Base-by-base conservation (phyloP, 2,113 vertebrate genomes). In the Hylia prasina region DNA sequence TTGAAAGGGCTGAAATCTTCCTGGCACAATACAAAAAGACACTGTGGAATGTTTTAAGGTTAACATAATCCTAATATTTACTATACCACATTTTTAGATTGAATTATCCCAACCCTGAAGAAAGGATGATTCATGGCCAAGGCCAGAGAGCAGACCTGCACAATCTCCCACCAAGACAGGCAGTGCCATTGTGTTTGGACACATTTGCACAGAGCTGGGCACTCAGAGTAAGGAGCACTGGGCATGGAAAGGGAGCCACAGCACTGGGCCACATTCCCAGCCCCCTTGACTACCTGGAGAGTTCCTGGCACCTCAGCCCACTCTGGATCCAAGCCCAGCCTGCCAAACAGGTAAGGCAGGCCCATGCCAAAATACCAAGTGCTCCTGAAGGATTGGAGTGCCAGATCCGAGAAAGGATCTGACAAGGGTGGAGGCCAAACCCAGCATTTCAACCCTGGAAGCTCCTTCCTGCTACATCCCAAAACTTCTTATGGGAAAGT, bases 351-450 rank as follows among this genome's bases (percentile, higher is more conserved):
- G 12, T 6, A 57, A 78, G 22, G n/a, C 33, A 89, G 22, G 28
- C 18, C 19, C 2, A 3, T 13, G 40, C 22, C 25, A 11, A 71
- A 35, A 15, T 19, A 33, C 21, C 2, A 3, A 17, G 3, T 1
- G 4, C 9, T 75, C 9, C 3, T 5, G 25, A 53, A 48, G 28
- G 17, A 58, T 1, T 3, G 48, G 48, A 89, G 39, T 39, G 60
- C 7, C 53, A 60, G 44, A 42, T 42, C 30, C 3, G 7, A 63
- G 47, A 86, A 86, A 56, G 21, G 27, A 45, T 23, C 35, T 68
- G 30, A 39, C 27, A 82, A 76, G 30, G 24, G 8, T 5, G 35
- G 48, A 80, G 44, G 30, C 10, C 76, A 68, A 79, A 63, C 5
- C 5, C 3, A 21, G 12, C 1, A 3, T 64, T 86, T 82, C 9